phyloP scores from a whole-genome alignment of 1,140 invertebrate species.

The Zaprionus ornatus region DNA sequence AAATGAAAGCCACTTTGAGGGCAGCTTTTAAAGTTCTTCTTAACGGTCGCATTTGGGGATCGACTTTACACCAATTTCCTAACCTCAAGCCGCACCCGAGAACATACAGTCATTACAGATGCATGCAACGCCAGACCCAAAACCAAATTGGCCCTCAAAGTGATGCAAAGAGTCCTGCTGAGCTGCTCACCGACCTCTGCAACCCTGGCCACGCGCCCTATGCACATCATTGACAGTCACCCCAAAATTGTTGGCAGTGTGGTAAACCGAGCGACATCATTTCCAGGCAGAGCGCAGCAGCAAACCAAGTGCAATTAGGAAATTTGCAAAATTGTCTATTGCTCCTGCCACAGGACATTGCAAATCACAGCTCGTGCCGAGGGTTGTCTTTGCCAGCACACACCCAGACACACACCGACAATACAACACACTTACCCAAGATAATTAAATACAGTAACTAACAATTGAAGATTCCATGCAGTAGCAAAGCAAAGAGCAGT shows the following conservation, averaged over 20 bases:
- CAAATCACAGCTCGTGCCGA: slow-evolving; percentile 37
- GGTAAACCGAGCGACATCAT: slow-evolving; percentile 46
- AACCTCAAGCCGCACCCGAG: not conserved
- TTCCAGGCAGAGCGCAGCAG: slow-evolving; percentile 41
- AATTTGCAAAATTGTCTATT: slow-evolving; percentile 69
- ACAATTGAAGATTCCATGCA: slow-evolving; percentile 16
- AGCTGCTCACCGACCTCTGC: not conserved
- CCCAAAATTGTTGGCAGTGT: slow-evolving; percentile 44
- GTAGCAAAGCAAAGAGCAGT: slow-evolving; percentile 61
- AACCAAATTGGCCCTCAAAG: slow-evolving; percentile 45
- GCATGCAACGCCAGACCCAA: slow-evolving; percentile 22
- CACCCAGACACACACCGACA: slow-evolving; percentile 19
- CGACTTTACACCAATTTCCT: slow-evolving; percentile 4
- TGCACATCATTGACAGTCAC: slow-evolving; percentile 27
- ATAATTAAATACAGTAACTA: not conserved
- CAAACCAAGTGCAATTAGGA: slow-evolving; percentile 72
- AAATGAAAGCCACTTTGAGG: not conserved
- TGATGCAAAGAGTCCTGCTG: slow-evolving; percentile 24
- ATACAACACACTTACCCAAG: slow-evolving; percentile 35
- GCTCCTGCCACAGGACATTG: slow-evolving; percentile 39
- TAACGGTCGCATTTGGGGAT: slow-evolving; percentile 1
- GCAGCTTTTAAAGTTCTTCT: not conserved
- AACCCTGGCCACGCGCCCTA: not conserved
- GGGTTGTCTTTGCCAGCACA: slow-evolving; percentile 23
- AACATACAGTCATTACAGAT: slow-evolving; percentile 29